phyloP scores from a whole-genome alignment of 2,113 vertebrate species.

The Romanogobio albipinnatus region DNA sequence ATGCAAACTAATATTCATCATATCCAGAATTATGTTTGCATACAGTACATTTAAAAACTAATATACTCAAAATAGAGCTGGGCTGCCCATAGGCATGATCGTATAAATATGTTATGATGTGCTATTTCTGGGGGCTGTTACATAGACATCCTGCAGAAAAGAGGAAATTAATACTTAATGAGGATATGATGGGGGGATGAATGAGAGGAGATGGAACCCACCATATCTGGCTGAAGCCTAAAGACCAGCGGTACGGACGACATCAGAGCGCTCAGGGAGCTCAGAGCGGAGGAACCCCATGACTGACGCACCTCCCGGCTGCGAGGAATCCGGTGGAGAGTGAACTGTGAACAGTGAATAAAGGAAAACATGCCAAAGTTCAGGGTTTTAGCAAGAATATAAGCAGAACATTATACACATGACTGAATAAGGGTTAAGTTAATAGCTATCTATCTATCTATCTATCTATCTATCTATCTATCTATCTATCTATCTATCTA shows the following conservation, averaged over 20 bases:
- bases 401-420: not conserved
- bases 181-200: conserved; percentile 19
- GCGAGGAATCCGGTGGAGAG: conserved; percentile 83
- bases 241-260: conserved; percentile 83
- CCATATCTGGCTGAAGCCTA: conserved; percentile 89
- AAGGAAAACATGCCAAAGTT: not conserved
- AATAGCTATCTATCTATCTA: not conserved
- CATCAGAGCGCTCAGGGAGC: conserved; percentile 79
- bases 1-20: not conserved
- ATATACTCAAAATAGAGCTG: conserved; percentile 42
- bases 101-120: conserved; percentile 41
- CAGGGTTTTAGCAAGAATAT: no score
- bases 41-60: not conserved
- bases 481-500: not conserved
- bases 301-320: conserved; percentile 92
- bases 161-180: conserved; percentile 37
- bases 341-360: conserved; percentile 75
- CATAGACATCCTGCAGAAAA: conserved; percentile 5
- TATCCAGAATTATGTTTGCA: not conserved
- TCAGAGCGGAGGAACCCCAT: conserved; percentile 84
- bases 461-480: conserved; percentile 4
- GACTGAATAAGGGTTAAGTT: not conserved
- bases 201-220: conserved; percentile 70
- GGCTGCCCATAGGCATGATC: conserved; percentile 32
- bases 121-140: conserved; percentile 20